A percentile compares a stretch with the other conserved stretches of the same genome.
These are phyloP conservation scores for Galagoides demidoff DNA, from an alignment of 2,797 vertebrate genomes.

Conservation along the genomic window DNA sequence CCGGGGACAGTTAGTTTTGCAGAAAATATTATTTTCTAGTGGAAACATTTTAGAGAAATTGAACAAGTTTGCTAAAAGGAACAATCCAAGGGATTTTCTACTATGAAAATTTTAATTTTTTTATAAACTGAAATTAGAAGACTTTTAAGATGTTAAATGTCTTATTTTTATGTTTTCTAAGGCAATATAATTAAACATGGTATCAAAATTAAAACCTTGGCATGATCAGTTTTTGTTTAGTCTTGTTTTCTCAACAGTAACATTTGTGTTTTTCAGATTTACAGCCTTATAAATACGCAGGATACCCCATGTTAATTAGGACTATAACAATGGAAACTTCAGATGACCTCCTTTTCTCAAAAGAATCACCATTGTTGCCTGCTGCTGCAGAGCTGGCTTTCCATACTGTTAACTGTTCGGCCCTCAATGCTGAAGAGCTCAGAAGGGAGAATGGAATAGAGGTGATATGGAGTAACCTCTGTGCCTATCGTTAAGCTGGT, in stretches of 20 bases:
- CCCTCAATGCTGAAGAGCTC: slow-evolving; percentile 98
- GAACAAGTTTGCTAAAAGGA: background rate
- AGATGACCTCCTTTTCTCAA: slow-evolving; percentile 96
- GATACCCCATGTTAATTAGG: slow-evolving; percentile 99
- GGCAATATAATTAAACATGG: background rate
- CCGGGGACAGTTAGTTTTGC: background rate
- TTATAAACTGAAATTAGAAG: slow-evolving; percentile 13
- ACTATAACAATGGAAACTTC: slow-evolving; percentile 98
- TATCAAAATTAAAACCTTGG: background rate
- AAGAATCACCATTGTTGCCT: slow-evolving; percentile 95
- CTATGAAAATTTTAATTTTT: background rate
- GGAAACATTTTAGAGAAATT: slow-evolving; percentile 43
- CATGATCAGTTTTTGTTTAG: background rate
- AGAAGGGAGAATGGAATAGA: slow-evolving; percentile 98
- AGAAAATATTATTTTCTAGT: background rate
- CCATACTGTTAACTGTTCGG: slow-evolving; percentile 98
- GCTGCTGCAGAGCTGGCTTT: slow-evolving; percentile 96
- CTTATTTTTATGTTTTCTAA: slow-evolving; percentile 38
- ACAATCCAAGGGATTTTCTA: slow-evolving; percentile 24
- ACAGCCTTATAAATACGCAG: slow-evolving; percentile 98
- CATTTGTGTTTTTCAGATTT: slow-evolving; percentile 89
- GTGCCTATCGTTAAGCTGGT: background rate
- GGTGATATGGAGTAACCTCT: slow-evolving; percentile 85
- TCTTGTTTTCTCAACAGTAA: background rate
- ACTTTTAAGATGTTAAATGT: background rate